Percentiles rank a stretch among this genome's conserved stretches.
phyloP scores from a whole-genome alignment of 2,113 vertebrate species.

The Ancistrus triradiatus region DNA sequence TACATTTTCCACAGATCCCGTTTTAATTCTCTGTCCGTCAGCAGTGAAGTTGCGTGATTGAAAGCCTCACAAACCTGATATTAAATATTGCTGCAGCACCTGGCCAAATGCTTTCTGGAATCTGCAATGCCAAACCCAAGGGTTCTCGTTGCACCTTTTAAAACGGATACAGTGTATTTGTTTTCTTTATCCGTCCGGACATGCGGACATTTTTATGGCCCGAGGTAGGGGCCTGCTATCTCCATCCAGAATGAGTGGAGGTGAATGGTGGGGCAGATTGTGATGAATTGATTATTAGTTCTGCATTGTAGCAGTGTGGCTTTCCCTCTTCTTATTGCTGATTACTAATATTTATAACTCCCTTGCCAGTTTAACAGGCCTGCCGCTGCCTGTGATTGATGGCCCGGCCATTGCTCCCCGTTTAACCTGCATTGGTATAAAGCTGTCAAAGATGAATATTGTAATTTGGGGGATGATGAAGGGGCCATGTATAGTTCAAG shows the following conservation, averaged over 20 bases:
- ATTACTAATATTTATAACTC: conserved; percentile 70
- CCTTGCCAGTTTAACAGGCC: conserved; percentile 58
- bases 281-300: conserved; percentile 63
- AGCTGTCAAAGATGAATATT: conserved; percentile 65
- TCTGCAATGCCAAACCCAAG: conserved; percentile 1
- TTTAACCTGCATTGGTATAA: conserved; percentile 62
- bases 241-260: conserved; percentile 26
- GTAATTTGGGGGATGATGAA: conserved; percentile 60
- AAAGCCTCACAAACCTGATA: conserved; percentile 34
- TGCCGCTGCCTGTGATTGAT: conserved; percentile 61
- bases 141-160: conserved; percentile 22
- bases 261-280: conserved; percentile 48
- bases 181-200: conserved; percentile 48
- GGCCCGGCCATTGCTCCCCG: conserved; percentile 60
- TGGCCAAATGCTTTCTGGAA: conserved; percentile 33
- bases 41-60: conserved; percentile 36
- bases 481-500: conserved; percentile 46
- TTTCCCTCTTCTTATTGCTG: conserved; percentile 41
- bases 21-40: conserved; percentile 29
- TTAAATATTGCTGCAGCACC: conserved; percentile 31
- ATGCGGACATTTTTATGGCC: conserved; percentile 40
- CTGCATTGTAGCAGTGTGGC: conserved; percentile 57
- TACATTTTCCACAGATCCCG: conserved; percentile 19
- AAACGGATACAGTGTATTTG: conserved; percentile 63
- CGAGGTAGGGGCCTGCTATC: conserved; percentile 11